These are phyloP conservation scores for Macrosiphum euphorbiae DNA, from an alignment of 2,888 invertebrate genomes.

Conservation along the genomic window DNA sequence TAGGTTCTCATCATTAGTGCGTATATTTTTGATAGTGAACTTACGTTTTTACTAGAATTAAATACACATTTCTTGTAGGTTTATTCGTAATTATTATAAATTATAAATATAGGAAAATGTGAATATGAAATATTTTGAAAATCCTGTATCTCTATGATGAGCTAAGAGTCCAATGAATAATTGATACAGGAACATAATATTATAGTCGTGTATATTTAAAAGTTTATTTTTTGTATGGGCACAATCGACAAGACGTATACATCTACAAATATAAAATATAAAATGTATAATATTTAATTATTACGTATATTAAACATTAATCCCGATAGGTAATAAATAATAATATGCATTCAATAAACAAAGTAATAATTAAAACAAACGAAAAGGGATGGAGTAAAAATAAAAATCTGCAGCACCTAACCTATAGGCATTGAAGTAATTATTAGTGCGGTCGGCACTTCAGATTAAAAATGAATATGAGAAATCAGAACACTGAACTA, in stretches of 20 bases:
- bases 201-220: not conserved
- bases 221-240: not conserved
- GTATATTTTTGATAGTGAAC: no score
- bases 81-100: not conserved
- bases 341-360: not conserved
- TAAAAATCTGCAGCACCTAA: not conserved
- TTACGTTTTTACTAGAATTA: not conserved
- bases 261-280: not conserved
- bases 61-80: not conserved
- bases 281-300: not conserved
- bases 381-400: not conserved
- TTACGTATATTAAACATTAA: not conserved
- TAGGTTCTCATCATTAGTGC: no score
- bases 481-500: not conserved
- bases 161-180: not conserved
- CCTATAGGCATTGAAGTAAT: not conserved
- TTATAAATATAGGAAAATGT: not conserved
- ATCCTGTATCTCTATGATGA: not conserved
- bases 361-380: not conserved
- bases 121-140: not conserved
- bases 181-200: not conserved
- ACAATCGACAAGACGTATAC: not conserved
- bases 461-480: not conserved
- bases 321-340: not conserved
- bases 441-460: not conserved